Base-by-base conservation (phyloP, 2,797 vertebrate genomes). In the Pangasius djambal region DNA sequence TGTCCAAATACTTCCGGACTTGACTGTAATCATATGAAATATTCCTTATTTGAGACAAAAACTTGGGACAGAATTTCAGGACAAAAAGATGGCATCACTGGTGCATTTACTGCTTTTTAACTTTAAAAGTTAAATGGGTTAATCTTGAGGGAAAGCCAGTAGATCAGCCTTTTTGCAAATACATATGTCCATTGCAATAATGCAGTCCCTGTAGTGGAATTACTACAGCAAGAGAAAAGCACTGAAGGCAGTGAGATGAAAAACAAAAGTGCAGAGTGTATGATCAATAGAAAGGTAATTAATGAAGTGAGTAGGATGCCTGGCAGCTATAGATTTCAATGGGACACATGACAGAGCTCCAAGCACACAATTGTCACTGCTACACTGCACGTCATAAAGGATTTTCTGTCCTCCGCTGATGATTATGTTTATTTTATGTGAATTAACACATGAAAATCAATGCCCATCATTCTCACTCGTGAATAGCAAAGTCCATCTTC, bases 271-370 rank as follows among this genome's bases (percentile, higher is more conserved):
- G 90, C 91, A 87, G 93, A 94, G 94, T 93, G 93, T 93, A 89
- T 87, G 88, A 96, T 96, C 95, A 95, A 96, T 96, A 92, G 90
- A 92, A 95, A 95, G 95, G 96, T 96, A 95, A 96, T 96, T 95
- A 96, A 96, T 95, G 94, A 95, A 94, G 94, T 94, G 93, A 92
- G 92, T 90, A 90, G 93, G 93, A 92, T 86, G 83, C 87, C 85
- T 92, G 93, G 92, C 90, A 90, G 91, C 90, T 94, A 96, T 96
- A 91, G 95, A 96, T 96, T 95, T 95, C 92, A 91, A 89, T 94
- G 94, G 87, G 78, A 88, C 89, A 87, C 91, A 92, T 86, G 91
- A 94, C 92, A 93, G 92, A 93, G 92, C 93, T 93, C 78, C 92
- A 92, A 92, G 95, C 92, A 92, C 90, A 93, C 90, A 94, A 94